Percentiles rank a stretch among this genome's conserved stretches.
Evolutionary conservation across 2,888 invertebrate species (phyloP).

Genomic region (Phragmatobia fuliginosa): DNA sequence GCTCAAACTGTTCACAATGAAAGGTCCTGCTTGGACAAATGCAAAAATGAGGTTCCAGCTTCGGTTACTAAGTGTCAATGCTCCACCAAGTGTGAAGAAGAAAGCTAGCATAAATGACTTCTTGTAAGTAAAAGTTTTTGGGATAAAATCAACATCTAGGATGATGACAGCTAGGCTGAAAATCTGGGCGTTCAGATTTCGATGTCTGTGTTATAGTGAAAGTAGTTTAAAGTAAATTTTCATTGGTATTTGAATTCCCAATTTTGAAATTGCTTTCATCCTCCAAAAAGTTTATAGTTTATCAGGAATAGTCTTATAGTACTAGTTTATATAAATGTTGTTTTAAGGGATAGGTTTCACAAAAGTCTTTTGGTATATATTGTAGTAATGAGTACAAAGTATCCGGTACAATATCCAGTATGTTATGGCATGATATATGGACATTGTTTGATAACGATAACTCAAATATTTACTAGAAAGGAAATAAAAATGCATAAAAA

Average conservation of each 20-base stretch:
- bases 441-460: no score
- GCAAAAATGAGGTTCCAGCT: constrained; percentile 92
- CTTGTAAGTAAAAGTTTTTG: constrained; percentile 72
- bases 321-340: not conserved
- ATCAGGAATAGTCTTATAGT: not conserved
- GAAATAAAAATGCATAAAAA: not conserved
- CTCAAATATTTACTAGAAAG: no score
- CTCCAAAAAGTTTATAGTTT: not conserved
- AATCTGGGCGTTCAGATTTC: no score
- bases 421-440: no score
- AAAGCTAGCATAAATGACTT: constrained; percentile 87
- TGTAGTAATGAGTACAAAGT: no score
- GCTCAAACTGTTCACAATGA: constrained; percentile 94
- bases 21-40: constrained; percentile 91
- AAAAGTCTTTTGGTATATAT: no score
- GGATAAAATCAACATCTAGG: no score
- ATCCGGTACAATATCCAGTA: no score
- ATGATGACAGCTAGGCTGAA: no score
- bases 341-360: not conserved
- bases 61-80: constrained; percentile 88
- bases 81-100: constrained; percentile 86
- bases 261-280: not conserved
- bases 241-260: not conserved
- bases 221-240: not conserved
- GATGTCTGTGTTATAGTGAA: not conserved